Evolutionary conservation across 2,888 invertebrate genomes (phyloP).

Genomic region (Hydrotaea diabolus): DNA sequence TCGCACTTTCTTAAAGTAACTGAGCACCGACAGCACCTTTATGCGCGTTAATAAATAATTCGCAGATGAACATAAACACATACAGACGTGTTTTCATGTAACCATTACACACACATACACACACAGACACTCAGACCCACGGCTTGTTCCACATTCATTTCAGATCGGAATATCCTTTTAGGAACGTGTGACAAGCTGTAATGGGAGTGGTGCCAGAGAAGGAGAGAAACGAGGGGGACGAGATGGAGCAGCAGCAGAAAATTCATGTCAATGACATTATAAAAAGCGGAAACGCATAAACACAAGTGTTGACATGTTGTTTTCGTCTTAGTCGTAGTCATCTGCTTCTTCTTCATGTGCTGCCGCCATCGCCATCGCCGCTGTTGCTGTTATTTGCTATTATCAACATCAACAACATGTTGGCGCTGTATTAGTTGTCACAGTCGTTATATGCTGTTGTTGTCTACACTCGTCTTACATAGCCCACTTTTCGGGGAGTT

Average conservation of each 20-base stretch:
- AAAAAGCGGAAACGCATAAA: slow-evolving; percentile 80
- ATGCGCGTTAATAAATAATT: neutral
- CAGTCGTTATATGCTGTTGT: slow-evolving; percentile 41
- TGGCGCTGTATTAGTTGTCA: slow-evolving; percentile 29
- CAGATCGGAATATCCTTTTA: no score
- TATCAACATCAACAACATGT: slow-evolving; percentile 54
- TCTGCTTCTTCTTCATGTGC: slow-evolving; percentile 60
- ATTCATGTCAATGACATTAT: slow-evolving; percentile 78
- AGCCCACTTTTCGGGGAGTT: neutral
- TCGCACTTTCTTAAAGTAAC: no score
- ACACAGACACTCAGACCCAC: neutral
- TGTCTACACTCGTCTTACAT: neutral
- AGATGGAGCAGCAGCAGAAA: slow-evolving; percentile 37
- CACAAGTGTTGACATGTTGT: slow-evolving; percentile 78
- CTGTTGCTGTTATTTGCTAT: slow-evolving; percentile 38
- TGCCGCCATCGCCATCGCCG: neutral
- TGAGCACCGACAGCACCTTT: no score
- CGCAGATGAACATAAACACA: slow-evolving; percentile 7
- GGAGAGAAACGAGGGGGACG: neutral
- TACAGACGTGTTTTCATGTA: neutral
- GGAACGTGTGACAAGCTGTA: no score
- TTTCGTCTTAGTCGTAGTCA: slow-evolving; percentile 35
- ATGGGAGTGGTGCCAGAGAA: neutral
- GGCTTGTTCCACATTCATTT: no score
- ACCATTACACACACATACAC: neutral